A percentile compares a stretch with the other conserved stretches of the same genome.
Evolutionary conservation across 2,113 vertebrate species (phyloP).

Genomic region (Heterocephalus glaber): DNA sequence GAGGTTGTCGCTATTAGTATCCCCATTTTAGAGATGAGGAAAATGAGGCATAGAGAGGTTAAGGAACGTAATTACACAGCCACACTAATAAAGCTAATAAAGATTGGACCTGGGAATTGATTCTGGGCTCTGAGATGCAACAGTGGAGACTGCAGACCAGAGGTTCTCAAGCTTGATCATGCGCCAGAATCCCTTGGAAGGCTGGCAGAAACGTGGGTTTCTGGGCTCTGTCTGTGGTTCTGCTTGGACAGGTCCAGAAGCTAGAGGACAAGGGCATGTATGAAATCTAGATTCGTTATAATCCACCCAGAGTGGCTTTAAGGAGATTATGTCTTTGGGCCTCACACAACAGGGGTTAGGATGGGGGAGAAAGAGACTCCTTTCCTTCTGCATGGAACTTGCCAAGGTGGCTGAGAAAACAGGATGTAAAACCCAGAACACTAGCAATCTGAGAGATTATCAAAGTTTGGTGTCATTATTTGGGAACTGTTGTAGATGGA

Average conservation of each 20-base stretch:
- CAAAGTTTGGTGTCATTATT: not conserved
- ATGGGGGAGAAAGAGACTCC: not conserved
- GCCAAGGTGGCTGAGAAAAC: not conserved
- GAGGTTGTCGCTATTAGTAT: not conserved
- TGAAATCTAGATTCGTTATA: not conserved
- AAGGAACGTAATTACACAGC: not conserved
- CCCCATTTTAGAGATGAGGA: not conserved
- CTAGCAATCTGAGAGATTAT: not conserved
- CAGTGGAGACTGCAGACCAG: not conserved
- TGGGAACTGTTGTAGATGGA: not conserved
- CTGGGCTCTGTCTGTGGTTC: not conserved
- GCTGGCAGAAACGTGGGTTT: not conserved
- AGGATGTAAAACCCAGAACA: not conserved
- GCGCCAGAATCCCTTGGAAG: not conserved
- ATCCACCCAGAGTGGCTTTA: not conserved
- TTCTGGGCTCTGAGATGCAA: not conserved
- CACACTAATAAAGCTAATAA: not conserved
- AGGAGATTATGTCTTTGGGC: not conserved
- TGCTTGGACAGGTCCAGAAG: not conserved
- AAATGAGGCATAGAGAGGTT: not conserved
- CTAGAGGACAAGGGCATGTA: not conserved
- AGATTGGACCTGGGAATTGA: not conserved
- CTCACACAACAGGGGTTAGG: rapidly evolving
- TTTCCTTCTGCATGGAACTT: not conserved
- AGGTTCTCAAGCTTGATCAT: not conserved